Base-by-base conservation (phyloP, 2,888 invertebrate genomes). In the Cynaeus angustus region DNA sequence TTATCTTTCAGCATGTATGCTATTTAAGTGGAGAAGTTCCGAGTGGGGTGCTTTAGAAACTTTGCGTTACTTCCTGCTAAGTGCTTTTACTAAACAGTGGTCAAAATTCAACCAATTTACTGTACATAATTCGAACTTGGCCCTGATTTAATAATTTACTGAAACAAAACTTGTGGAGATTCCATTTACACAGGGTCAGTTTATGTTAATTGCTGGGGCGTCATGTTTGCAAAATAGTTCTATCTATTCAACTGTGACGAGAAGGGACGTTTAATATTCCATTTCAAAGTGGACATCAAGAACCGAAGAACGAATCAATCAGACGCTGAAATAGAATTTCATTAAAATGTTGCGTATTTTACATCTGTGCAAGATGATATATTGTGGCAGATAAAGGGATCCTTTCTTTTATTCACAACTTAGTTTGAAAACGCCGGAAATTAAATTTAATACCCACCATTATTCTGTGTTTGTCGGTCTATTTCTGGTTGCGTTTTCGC, bases 391-490 rank as follows among this genome's bases (percentile, higher is more conserved):
- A 66, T 55, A 65, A 65, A 41, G 41, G 52, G 50, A 43, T 55
- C 33, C 14, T 53, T 21, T 53, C 55, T 26, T 30, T 53, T 45
- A 65, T 50, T 66, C 46, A 38, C 12, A 38, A 50, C 38, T 58
- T 50, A 38, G 59, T 43, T 66, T 38, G 13, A 58, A 58, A 61
- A 67, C 8, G 33, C 41, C 58, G 67, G 68, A 68, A 68, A 68
- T 62, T 62, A 62, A 68, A 55, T 68, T 46, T 62, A 48, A 68
- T 61, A 55, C 38, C 26, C 8, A 16, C 52, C 41, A 58, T 59
- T 43, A 53, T 59, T 67, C 59, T 59, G 50, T 53, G 45, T 50
- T 50, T 41, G 41, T 50, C 45, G 45, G 37, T 46, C 9, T 43
- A 26, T 50, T 37, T 12, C 41, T 12, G 65, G 26, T n/a, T 33